A percentile compares a stretch with the other conserved stretches of the same genome.
phyloP scores from a whole-genome alignment of 2,888 invertebrate species.

The Macropis europaea region DNA sequence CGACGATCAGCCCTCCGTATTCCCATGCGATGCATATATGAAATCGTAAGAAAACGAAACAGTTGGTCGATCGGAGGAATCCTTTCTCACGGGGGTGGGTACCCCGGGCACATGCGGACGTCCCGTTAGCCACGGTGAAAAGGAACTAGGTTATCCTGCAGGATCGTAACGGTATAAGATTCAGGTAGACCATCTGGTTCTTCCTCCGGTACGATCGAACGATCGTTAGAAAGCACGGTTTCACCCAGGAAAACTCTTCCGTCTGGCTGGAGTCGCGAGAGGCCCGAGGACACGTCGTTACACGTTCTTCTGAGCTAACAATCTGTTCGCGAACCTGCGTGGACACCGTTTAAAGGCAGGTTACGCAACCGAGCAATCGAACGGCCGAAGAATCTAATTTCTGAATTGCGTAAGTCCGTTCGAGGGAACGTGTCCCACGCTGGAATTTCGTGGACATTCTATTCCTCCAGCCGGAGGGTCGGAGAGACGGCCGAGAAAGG shows the following conservation, averaged over 20 bases:
- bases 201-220: too few species aligned
- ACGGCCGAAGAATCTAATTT: constrained; percentile 61
- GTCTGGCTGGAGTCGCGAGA: not conserved
- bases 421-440: constrained; percentile 11
- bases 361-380: constrained; percentile 57
- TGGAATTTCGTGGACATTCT: constrained; percentile 53
- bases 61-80: constrained; percentile 7
- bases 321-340: too few species aligned
- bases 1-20: too few species aligned
- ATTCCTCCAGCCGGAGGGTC: constrained; percentile 22
- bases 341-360: constrained; percentile 37
- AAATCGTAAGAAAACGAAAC: not conserved
- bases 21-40: too few species aligned
- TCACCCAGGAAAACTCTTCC: constrained; percentile 10
- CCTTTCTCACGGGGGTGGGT: constrained; percentile 60
- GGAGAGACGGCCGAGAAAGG: constrained; percentile 48
- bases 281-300: constrained; percentile 22
- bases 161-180: constrained; percentile 58
- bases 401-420: constrained; percentile 51
- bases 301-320: too few species aligned
- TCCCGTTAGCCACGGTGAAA: constrained; percentile 50
- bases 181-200: constrained; percentile 56
- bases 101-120: constrained; percentile 43
- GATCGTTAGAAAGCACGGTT: constrained; percentile 1
- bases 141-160: constrained; percentile 64